Conservation (phyloP, 2,113 vertebrate species). For the Chunga burmeisteri region DNA sequence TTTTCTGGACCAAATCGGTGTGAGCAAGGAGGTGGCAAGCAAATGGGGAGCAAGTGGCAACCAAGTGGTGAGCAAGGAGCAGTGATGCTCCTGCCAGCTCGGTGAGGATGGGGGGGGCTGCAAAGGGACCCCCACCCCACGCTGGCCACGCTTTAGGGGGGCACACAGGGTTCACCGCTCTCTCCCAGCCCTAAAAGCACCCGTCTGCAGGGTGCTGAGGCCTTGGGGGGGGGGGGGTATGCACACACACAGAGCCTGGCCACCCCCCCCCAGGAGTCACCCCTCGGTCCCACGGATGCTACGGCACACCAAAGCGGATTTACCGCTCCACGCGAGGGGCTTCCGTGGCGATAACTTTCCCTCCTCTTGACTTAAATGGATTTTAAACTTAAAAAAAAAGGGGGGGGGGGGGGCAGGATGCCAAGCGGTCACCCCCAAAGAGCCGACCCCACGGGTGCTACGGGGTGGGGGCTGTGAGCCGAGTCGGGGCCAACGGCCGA, state of each 20-base stretch:
- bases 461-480: neutral
- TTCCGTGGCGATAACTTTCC: constrained; percentile 66
- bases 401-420: constrained; percentile 28
- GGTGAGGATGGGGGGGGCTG: neutral
- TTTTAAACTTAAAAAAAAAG: constrained; percentile 67
- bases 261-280: neutral
- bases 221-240: too few species aligned
- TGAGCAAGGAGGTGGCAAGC: neutral
- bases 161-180: accelerated
- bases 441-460: neutral
- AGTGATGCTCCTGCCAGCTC: neutral
- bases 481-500: neutral
- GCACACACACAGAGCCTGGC: too few species aligned
- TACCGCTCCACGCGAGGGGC: constrained; percentile 50
- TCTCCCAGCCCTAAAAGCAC: neutral
- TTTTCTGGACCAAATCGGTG: too few species aligned
- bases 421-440: neutral
- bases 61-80: neutral
- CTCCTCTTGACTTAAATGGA: constrained; percentile 72
- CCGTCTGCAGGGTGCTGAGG: neutral
- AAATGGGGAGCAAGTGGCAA: neutral
- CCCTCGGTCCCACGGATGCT: neutral
- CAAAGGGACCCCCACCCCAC: neutral
- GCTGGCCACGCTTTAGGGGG: neutral
- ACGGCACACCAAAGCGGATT: constrained; percentile 61